Evolutionary conservation across 2,888 invertebrate species (phyloP), one percentile per base, ranked within the genome.

Genomic region (Drosophila helvetica): DNA sequence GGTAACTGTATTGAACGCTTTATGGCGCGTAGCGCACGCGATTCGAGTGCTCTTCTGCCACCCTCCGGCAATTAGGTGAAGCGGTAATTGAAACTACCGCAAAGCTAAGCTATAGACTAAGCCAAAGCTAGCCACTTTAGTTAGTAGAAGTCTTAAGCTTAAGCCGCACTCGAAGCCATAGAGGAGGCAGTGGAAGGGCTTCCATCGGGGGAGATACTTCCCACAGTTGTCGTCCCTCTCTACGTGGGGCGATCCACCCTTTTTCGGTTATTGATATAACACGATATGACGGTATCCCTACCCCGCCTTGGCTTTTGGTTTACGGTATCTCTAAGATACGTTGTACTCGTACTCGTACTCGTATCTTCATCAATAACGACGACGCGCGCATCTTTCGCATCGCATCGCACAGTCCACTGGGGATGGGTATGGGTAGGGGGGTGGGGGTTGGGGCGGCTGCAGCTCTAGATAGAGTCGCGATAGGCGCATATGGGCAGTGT

Each of bases 201-300:
- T 60, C 70, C 38, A n/a, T 38, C 38, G 7, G 38, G 38, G 38
- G 22, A 45, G 27, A 42, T 30, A 38, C 73, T 67, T 67, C 68
- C 64, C 66, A 66, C 71, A 62, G 45, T 38, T 38, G 38, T 38
- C 38, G 6, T 59, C 57, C 17, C 25, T 10, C 45, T 61, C 19
- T 45, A 52, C 53, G 43, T 59, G 65, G 46, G 74, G 83, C 87
- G 79, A 78, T 80, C 91, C 91, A 90, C 91, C 91, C 91, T 89
- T 91, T 91, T 91, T 90, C 80, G 90, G 90, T 91, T 91, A 91
- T 91, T 91, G 91, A 91, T 91, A 91, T 90, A 90, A 88, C 88
- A 87, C 88, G 90, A 90, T 90, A 90, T 88, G 27, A 27, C 8
- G 27, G 53, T 22, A 50, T 2, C 50, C 19, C 25, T 17, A 38